These are phyloP conservation scores for Nephrotoma appendiculata DNA, from an alignment of 2,888 invertebrate genomes.

Conservation along the genomic window DNA sequence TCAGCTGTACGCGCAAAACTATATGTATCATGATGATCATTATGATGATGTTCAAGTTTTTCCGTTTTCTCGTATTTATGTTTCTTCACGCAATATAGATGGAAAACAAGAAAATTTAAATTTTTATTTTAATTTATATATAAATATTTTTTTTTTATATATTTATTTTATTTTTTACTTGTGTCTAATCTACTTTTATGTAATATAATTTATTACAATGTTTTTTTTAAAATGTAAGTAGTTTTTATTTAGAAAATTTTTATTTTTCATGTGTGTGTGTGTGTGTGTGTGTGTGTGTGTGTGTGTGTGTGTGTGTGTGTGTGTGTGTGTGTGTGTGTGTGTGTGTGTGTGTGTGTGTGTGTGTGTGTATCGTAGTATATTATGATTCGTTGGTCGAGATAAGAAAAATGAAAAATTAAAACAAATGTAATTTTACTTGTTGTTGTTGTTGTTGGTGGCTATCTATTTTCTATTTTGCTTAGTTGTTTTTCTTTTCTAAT, in stretches of 20 bases:
- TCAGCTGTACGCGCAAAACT: background rate
- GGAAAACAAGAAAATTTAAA: background rate
- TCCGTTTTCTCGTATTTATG: background rate
- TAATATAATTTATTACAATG: background rate
- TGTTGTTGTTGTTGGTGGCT: background rate
- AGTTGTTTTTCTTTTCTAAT: background rate
- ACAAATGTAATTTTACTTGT: background rate
- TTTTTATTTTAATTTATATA: background rate
- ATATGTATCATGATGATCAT: background rate
- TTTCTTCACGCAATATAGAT: background rate
- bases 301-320: background rate
- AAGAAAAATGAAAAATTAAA: constrained; percentile 1
- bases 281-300: background rate
- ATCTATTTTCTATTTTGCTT: background rate
- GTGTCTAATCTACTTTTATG: background rate
- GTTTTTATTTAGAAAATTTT: background rate
- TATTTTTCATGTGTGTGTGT: background rate
- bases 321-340: background rate
- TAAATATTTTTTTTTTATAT: background rate
- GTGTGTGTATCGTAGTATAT: background rate
- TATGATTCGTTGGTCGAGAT: background rate
- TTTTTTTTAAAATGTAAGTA: background rate
- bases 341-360: background rate
- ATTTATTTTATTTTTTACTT: background rate
- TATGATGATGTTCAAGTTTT: background rate